Evolutionary conservation across 2,113 vertebrate genomes (phyloP).

Genomic region (Phodopus roborovskii): DNA sequence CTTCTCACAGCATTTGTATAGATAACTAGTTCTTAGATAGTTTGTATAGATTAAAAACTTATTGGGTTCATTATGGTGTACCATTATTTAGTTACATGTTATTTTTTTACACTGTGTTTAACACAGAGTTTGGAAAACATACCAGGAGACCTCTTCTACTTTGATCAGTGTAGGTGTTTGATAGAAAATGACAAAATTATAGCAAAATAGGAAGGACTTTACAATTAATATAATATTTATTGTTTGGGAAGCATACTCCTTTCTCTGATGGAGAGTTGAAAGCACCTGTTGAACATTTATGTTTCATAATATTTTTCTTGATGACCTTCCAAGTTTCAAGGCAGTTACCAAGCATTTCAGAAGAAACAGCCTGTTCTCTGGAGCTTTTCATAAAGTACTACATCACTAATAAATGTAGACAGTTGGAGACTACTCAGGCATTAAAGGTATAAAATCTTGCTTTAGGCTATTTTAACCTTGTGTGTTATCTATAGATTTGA

Average conservation of each 20-base stretch:
- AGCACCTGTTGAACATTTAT: background rate
- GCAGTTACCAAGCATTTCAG: slow-evolving; percentile 1
- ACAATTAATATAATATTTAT: background rate
- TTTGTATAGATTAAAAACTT: slow-evolving; percentile 17
- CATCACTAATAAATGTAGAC: background rate
- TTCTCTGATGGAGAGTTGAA: background rate
- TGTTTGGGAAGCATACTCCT: background rate
- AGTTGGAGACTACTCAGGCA: background rate
- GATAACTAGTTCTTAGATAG: background rate
- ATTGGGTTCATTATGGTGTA: slow-evolving; percentile 14
- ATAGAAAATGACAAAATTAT: background rate
- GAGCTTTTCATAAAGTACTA: background rate
- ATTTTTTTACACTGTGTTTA: slow-evolving; percentile 15
- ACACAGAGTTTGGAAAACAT: background rate
- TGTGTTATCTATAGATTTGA: background rate
- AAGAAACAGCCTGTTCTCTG: background rate
- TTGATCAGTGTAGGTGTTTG: background rate
- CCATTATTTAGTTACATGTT: background rate
- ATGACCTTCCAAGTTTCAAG: background rate
- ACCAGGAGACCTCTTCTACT: background rate
- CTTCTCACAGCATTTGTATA: background rate
- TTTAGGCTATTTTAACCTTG: background rate
- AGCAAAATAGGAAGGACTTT: background rate
- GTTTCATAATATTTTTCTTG: background rate
- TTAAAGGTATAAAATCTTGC: background rate